A percentile compares a stretch with the other conserved stretches of the same genome.
Evolutionary conservation across 2,888 invertebrate genomes (phyloP).

Genomic region (Limnephilus auricula): DNA sequence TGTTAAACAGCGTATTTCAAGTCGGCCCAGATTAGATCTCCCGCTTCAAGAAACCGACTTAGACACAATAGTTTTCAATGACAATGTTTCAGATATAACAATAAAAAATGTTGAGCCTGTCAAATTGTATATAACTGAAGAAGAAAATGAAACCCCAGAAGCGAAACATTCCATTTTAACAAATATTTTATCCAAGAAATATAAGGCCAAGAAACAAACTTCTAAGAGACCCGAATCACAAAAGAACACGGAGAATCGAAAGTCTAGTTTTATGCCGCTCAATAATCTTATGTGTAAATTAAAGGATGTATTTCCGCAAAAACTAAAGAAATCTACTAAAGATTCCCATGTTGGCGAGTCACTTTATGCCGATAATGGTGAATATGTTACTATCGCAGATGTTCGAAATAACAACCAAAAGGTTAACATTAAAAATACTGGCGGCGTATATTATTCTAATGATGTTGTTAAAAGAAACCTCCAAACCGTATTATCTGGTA

Average conservation of each 20-base stretch:
- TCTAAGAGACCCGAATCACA: conserved; percentile 69
- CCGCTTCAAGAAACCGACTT: conserved; percentile 68
- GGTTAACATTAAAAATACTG: conserved; percentile 72
- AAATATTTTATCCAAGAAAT: conserved; percentile 48
- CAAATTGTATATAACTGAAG: conserved; percentile 6
- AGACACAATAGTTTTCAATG: conserved; percentile 67
- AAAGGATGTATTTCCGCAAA: conserved; percentile 80
- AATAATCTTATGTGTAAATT: conserved; percentile 86
- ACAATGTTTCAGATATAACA: conserved; percentile 58
- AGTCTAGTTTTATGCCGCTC: conserved; percentile 79
- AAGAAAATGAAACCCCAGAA: conserved; percentile 12
- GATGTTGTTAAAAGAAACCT: conserved; percentile 82
- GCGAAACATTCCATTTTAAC: conserved; percentile 48
- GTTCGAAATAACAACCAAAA: conserved; percentile 88
- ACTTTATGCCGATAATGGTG: conserved; percentile 81
- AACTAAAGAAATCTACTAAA: conserved; percentile 77
- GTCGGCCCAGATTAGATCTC: conserved; percentile 67
- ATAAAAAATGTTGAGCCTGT: conserved; percentile 9
- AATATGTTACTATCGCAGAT: conserved; percentile 92
- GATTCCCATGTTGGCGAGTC: conserved; percentile 74
- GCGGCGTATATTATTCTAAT: conserved; percentile 80
- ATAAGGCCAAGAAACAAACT: conserved; percentile 65
- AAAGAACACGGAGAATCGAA: conserved; percentile 65
- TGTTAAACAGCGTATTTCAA: conserved; percentile 67
- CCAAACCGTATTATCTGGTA: conserved; percentile 79